Evolutionary conservation across 2,797 vertebrate genomes (phyloP), one percentile per base, ranked within the genome.

Genomic region (Poecilia picta): DNA sequence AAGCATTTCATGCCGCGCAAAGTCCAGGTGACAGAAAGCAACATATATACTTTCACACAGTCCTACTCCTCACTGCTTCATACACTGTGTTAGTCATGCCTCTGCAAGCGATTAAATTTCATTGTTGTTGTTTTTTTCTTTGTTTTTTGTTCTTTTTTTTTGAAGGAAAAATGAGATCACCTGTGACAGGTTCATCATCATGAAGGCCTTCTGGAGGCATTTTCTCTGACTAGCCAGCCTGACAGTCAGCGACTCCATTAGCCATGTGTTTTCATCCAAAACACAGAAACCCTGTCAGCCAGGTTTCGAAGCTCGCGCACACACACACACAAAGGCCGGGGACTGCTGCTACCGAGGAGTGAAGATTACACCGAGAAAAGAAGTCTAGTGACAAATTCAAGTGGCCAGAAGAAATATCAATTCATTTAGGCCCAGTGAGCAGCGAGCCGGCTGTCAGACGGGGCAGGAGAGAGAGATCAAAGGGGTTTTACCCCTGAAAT

Each of bases 321-420:
- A 41, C 39, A 41, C 43, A 45, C 18, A 8, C 0, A 16, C 85
- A 85, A 70, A 45, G 77, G 87, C 88, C 81, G 89, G 84, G 18
- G 79, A 78, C 77, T 43, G 78, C 77, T 46, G 76, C 88, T 88
- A 49, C 90, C 81, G 79, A 87, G 88, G 85, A 92, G 88, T 84
- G 84, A 92, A 89, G 90, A 92, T 93, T 92, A 92, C 90, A 90
- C 88, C 71, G 87, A 92, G 87, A 95, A 93, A 92, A 92, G 88
- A 95, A 93, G 93, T 92, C 92, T 92, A 93, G 92, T 94, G 94
- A 94, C 92, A 92, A 95, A 94, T 93, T 94, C 93, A 95, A 94
- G 94, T 93, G 92, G 91, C 92, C 93, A 94, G 94, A 95, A 94
- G 91, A 94, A 94, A 95, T 93, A 92, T 90, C 89, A 94, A 93